Evolutionary conservation across 2,888 invertebrate species (phyloP).

Genomic region (Ptilodon capucinus): DNA sequence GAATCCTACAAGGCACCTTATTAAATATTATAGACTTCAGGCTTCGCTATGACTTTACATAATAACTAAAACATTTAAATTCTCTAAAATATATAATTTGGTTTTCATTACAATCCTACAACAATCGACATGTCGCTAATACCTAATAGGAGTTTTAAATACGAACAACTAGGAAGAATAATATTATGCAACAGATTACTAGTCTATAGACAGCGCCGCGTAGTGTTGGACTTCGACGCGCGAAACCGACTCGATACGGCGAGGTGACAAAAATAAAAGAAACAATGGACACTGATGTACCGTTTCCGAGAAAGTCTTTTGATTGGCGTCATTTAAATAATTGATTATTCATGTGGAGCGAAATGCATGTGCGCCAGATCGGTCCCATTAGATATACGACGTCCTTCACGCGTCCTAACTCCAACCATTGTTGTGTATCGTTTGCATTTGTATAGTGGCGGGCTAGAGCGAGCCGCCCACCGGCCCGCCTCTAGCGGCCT

Average conservation of each 20-base stretch:
- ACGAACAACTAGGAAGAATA: slow-evolving; percentile 80
- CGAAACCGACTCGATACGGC: slow-evolving; percentile 34
- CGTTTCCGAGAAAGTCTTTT: slow-evolving; percentile 65
- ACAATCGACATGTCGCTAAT: slow-evolving; percentile 76
- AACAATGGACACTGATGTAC: slow-evolving; percentile 49
- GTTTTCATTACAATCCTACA: slow-evolving; percentile 80
- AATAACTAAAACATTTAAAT: slow-evolving; percentile 78
- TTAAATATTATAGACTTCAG: slow-evolving; percentile 78
- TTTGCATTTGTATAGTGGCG: slow-evolving; percentile 77
- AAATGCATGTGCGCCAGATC: slow-evolving; percentile 75
- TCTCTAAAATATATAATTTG: slow-evolving; percentile 82
- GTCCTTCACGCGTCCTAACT: slow-evolving; percentile 82
- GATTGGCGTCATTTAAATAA: slow-evolving; percentile 77
- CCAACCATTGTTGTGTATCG: slow-evolving; percentile 77
- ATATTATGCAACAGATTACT: slow-evolving; percentile 80
- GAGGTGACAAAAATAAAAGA: slow-evolving; percentile 36
- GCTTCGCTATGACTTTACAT: slow-evolving; percentile 80
- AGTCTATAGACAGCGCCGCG: slow-evolving; percentile 60
- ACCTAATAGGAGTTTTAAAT: slow-evolving; percentile 81
- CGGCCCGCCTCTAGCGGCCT: slow-evolving; percentile 59
- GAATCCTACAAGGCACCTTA: slow-evolving; percentile 79
- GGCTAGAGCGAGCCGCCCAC: slow-evolving; percentile 65
- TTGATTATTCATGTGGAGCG: slow-evolving; percentile 80
- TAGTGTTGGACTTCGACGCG: slow-evolving; percentile 60
- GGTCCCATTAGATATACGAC: slow-evolving; percentile 74